A percentile compares a stretch with the other conserved stretches of the same genome.
These are phyloP conservation scores for Catharus ustulatus DNA, from an alignment of 2,797 vertebrate species.

Conservation along the genomic window DNA sequence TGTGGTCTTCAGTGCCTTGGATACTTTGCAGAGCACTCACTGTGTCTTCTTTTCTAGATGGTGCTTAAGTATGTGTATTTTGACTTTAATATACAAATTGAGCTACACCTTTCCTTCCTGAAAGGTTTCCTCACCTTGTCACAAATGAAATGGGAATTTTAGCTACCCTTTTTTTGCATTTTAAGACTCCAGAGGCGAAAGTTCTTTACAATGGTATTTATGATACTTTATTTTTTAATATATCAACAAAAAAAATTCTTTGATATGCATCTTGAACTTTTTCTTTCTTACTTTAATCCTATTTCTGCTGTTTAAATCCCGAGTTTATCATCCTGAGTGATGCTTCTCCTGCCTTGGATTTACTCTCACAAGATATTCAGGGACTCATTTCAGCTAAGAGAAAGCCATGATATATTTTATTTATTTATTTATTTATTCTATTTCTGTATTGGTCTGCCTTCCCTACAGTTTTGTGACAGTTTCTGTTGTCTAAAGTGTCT, in stretches of 20 bases:
- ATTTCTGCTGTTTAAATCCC: not conserved
- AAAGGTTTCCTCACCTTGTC: not conserved
- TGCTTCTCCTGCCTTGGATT: slow-evolving; percentile 6
- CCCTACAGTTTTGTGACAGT: not conserved
- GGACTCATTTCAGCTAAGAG: not conserved
- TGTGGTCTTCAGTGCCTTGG: not conserved
- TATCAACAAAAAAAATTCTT: not conserved
- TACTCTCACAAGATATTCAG: not conserved
- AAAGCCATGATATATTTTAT: not conserved
- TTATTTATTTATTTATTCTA: not conserved
- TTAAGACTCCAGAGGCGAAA: not conserved
- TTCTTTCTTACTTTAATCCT: slow-evolving; percentile 30
- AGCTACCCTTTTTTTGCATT: not conserved
- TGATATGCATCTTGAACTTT: not conserved
- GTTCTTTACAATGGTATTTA: not conserved
- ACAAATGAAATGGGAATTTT: not conserved
- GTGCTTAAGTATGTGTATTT: not conserved
- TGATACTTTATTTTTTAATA: not conserved
- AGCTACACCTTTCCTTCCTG: not conserved
- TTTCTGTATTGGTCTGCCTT: not conserved
- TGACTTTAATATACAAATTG: not conserved
- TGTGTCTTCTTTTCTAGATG: not conserved
- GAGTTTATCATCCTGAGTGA: not conserved
- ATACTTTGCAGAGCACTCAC: not conserved
- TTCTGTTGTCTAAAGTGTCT: not conserved